A percentile compares a stretch with the other conserved stretches of the same genome.
phyloP scores from a whole-genome alignment of 1,140 invertebrate genomes.

The Drosophila aff. region DNA sequence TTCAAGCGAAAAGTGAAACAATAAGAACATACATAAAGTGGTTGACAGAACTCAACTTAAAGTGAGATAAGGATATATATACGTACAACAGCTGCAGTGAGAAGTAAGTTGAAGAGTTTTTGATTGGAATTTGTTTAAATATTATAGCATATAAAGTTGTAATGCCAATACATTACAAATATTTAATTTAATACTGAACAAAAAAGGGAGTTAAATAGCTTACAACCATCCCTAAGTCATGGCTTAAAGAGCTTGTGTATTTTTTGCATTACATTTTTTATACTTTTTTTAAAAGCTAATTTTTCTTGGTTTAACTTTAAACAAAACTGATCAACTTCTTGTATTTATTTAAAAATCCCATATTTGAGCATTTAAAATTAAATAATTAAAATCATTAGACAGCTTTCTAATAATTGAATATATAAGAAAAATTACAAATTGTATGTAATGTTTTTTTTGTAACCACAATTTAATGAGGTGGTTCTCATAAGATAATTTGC shows the following conservation, averaged over 20 bases:
- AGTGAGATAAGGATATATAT: conserved; percentile 13
- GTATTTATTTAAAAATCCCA: no score
- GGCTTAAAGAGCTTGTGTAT: not conserved
- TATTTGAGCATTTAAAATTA: not conserved
- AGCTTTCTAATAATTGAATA: not conserved
- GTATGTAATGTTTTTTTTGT: not conserved
- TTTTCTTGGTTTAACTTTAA: not conserved
- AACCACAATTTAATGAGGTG: not conserved
- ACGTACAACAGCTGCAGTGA: not conserved
- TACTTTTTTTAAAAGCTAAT: not conserved
- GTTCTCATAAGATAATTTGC: no score
- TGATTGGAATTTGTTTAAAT: not conserved
- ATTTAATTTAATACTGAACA: no score
- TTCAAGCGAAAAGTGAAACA: conserved; percentile 15
- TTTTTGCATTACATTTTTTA: not conserved
- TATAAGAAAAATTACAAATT: not conserved
- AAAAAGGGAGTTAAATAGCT: not conserved
- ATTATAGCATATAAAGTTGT: no score
- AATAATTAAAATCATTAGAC: not conserved
- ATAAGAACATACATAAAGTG: conserved; percentile 6
- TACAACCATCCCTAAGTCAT: not conserved
- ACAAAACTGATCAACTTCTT: no score
- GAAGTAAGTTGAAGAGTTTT: conserved; percentile 40
- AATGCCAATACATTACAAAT: no score
- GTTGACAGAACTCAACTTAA: not conserved